phyloP scores from a whole-genome alignment of 2,113 vertebrate genomes.

The Corythaeola cristata region DNA sequence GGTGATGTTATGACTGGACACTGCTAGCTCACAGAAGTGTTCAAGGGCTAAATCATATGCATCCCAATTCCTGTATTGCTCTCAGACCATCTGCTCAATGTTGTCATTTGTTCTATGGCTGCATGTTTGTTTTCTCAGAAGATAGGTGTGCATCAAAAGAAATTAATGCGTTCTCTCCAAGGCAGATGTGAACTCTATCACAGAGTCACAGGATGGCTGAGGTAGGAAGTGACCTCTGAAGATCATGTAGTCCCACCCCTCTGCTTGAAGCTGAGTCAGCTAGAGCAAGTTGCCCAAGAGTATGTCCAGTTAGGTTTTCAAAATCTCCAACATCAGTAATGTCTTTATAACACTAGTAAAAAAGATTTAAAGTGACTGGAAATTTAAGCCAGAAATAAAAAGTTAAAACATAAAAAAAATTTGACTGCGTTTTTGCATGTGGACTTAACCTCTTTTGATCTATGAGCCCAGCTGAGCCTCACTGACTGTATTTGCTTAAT shows the following conservation, averaged over 20 bases:
- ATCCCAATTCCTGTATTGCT: neutral
- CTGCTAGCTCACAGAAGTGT: neutral
- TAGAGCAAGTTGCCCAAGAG: neutral
- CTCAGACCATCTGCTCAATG: neutral
- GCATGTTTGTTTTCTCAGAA: neutral
- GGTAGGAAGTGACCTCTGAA: neutral
- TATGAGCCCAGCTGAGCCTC: neutral
- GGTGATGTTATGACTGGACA: neutral
- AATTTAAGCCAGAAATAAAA: neutral
- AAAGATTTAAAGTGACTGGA: neutral
- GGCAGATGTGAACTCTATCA: neutral
- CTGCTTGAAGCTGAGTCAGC: neutral
- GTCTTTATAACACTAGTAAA: neutral
- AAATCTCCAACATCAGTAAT: neutral
- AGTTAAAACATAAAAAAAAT: neutral
- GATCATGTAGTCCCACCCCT: neutral
- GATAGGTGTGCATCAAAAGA: neutral
- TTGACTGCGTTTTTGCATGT: neutral
- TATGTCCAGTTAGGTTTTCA: neutral
- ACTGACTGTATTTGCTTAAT: neutral
- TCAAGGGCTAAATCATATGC: neutral
- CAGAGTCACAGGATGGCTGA: neutral
- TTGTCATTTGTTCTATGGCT: neutral
- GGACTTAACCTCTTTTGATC: neutral
- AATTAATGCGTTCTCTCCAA: neutral